phyloP scores from a whole-genome alignment of 2,888 invertebrate species.

The Linyphia triangularis region DNA sequence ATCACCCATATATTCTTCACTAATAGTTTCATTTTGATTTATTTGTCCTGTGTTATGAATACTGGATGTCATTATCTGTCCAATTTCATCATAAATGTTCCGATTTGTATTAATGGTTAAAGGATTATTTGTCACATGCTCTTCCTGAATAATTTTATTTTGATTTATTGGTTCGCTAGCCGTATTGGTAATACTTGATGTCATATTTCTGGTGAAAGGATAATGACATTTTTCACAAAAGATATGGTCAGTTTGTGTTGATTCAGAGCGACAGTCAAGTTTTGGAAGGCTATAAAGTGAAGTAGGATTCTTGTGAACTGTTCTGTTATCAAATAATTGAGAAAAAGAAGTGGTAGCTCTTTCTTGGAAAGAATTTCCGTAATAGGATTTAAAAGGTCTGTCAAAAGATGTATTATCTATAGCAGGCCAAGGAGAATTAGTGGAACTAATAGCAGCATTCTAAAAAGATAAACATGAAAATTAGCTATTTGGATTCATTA shows the following conservation, averaged over 20 bases:
- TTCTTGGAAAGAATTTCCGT: not conserved
- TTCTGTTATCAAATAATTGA: not conserved
- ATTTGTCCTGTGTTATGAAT: no score
- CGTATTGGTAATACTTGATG: no score
- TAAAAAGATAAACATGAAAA: conserved; percentile 7
- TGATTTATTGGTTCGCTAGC: not conserved
- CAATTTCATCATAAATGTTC: no score
- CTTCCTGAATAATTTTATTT: no score
- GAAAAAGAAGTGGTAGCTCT: not conserved
- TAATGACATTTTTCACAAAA: conserved; percentile 58
- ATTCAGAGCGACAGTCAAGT: not conserved
- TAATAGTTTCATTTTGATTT: no score
- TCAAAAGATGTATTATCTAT: not conserved
- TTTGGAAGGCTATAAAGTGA: not conserved
- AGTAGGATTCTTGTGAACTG: not conserved
- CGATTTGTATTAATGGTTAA: no score
- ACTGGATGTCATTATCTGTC: no score
- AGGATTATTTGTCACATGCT: no score
- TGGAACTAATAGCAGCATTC: conserved; percentile 26
- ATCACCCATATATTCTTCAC: no score
- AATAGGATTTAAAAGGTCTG: not conserved
- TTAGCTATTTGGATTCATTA: not conserved
- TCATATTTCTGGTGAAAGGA: not conserved
- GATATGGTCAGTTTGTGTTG: conserved; percentile 50
- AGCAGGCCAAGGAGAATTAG: conserved; percentile 4